phyloP scores from a whole-genome alignment of 1,140 invertebrate species.

The Drosophila albomicans region DNA sequence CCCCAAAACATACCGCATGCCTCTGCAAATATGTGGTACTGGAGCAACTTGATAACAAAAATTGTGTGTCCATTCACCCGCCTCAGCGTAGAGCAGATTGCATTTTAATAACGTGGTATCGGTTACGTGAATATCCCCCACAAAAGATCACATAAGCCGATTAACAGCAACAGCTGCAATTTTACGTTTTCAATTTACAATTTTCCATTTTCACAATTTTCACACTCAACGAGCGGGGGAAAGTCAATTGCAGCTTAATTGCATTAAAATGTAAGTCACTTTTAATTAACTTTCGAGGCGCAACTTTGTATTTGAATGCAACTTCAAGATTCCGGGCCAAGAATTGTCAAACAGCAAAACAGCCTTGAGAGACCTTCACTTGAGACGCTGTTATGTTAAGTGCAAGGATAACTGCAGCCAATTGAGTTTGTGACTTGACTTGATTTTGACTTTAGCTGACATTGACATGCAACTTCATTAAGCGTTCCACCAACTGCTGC shows the following conservation, averaged over 20 bases:
- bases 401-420: constrained; percentile 73
- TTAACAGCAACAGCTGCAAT: constrained; percentile 14
- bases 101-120: constrained; percentile 37
- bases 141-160: constrained; percentile 55
- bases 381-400: constrained; percentile 51
- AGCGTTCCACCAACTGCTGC: constrained; percentile 29
- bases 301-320: too few species aligned
- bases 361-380: constrained; percentile 72
- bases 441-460: constrained; percentile 68
- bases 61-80: constrained; percentile 18
- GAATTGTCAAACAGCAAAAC: constrained; percentile 14
- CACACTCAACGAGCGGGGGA: constrained; percentile 2
- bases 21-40: neutral
- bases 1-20: neutral
- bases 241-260: constrained; percentile 36
- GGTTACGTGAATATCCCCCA: constrained; percentile 63
- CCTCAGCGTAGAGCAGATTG: constrained; percentile 1
- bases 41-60: constrained; percentile 56
- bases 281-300: constrained; percentile 12
- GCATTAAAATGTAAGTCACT: constrained; percentile 15
- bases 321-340: neutral
- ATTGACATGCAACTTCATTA: constrained; percentile 78
- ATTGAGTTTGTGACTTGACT: constrained; percentile 34
- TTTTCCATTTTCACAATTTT: constrained; percentile 12
- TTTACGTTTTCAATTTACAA: neutral